Base-by-base conservation (phyloP, 2,888 invertebrate species). In the Lucinisca nassula region DNA sequence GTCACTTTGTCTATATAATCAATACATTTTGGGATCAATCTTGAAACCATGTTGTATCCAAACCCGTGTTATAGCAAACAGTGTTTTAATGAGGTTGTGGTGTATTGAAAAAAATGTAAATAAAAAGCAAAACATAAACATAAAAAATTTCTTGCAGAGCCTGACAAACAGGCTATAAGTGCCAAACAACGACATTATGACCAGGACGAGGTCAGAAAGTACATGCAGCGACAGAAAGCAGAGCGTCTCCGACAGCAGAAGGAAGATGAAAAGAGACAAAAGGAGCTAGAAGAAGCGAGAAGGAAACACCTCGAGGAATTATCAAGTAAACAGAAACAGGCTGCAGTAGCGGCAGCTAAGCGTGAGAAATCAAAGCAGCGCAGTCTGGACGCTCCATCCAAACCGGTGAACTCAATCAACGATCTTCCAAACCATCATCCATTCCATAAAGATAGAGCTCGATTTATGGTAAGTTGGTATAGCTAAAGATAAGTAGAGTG, bases 141-240 rank as follows among this genome's bases (percentile, higher is more conserved):
- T n/a, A n/a, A n/a, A n/a, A n/a, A n/a, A n/a, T 58, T 40, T 38
- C 27, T 32, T 12, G 37, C 78, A 92, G 94, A 94, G 55, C 80
- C 85, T 24, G 94, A 93, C 1, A 93, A 92, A 61, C 91, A 92
- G 14, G 80, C 90, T n/a, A 84, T 91, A 6, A 84, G 79, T 78
- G 93, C 94, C 72, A 95, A 95, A 84, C 93, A 94, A 72, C 91
- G 98, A 92, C 98, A 98, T 82, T 97, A 97, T 92, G 96, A 97
- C 95, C 96, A 96, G 0, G 96, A 97, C 78, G 96, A 97, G 90
- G 97, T 97, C 0, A 95, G 97, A 4, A 96, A 97, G 88, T 97
- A 96, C 93, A 97, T 97, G 90, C 96, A 96, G 89, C 97, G 97
- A 90, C 97, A 97, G 94, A 97, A 96, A 91, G 96, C 97, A 82